phyloP scores from a whole-genome alignment of 2,797 vertebrate species.

The Phrynocephalus forsythii region DNA sequence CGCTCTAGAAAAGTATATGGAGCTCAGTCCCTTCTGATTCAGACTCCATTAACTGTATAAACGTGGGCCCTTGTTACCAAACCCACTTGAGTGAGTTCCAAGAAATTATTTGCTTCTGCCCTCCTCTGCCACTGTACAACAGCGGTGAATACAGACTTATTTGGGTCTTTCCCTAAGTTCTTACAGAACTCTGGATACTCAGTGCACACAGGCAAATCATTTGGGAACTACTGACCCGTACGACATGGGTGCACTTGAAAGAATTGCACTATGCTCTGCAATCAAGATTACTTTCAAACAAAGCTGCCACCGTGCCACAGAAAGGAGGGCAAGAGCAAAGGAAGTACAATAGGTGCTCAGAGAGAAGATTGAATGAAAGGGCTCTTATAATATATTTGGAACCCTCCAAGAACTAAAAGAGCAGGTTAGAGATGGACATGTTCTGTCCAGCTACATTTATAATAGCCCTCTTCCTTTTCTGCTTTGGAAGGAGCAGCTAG shows the following conservation, averaged over 20 bases:
- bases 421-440: not conserved
- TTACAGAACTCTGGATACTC: not conserved
- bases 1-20: not conserved
- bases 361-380: not conserved
- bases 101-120: not conserved
- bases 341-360: not conserved
- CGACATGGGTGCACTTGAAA: slow-evolving; percentile 10
- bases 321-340: not conserved
- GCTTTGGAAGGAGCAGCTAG: not conserved
- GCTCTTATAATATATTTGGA: not conserved
- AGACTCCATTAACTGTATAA: not conserved
- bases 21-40: not conserved
- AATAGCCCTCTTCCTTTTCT: not conserved
- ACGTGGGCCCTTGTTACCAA: not conserved
- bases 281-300: not conserved
- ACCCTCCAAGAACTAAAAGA: not conserved
- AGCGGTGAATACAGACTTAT: not conserved
- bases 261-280: not conserved
- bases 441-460: no score
- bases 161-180: not conserved
- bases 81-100: not conserved
- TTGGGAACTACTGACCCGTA: slow-evolving; percentile 6
- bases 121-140: not conserved
- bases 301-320: not conserved
- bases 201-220: not conserved